Base-by-base conservation (phyloP, 1,140 invertebrate species). In the Nautilus pompilius region DNA sequence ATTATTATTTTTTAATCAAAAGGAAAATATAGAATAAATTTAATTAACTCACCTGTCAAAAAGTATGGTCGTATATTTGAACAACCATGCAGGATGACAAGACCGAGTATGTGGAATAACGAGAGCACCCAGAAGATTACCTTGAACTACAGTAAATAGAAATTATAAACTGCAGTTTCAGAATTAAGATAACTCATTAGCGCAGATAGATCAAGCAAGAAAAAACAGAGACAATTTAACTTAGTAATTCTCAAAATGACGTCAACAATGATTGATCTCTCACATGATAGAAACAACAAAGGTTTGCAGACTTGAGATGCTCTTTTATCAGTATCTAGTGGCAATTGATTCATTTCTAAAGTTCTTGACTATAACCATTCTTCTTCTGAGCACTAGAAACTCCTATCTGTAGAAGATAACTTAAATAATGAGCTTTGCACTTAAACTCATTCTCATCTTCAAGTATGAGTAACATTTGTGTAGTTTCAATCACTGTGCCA, bases 141-240 rank as follows among this genome's bases (percentile, higher is more conserved):
- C 33, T 73, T 68, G 17, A 57, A 65, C 71, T 73, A 67, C 20
- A 67, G 71, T 36, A 55, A 49, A 48, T 59, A 55, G 10, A 59
- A 63, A 59, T 22, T 51, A 3, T 36, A 28, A 60, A 53, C 17
- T n/a, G 22, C 17, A 53, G 10, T 22, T 53, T 13, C 17, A 53
- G 10, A 10, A 53, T 53, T 8, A 24, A 53, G 26, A 10, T 32
- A 28, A 56, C 36, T 20, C 24, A 24, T 59, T 48, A 28, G 30
- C 5, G 28, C 17, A 17, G 26, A 4, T 17, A 41, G 48, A 46
- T 4, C 10, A 26, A 26, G 13, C 0, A 4, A 57, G 24, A 28
- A 57, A 33, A 17, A 20, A 26, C 30, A 57, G 3, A 48, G 46
- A n/a, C n/a, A 59, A 45, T 22, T 46, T 22, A 46, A 33, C 13